These are phyloP conservation scores for Formicarius rufipectus DNA, from an alignment of 2,113 vertebrate genomes.

Conservation along the genomic window DNA sequence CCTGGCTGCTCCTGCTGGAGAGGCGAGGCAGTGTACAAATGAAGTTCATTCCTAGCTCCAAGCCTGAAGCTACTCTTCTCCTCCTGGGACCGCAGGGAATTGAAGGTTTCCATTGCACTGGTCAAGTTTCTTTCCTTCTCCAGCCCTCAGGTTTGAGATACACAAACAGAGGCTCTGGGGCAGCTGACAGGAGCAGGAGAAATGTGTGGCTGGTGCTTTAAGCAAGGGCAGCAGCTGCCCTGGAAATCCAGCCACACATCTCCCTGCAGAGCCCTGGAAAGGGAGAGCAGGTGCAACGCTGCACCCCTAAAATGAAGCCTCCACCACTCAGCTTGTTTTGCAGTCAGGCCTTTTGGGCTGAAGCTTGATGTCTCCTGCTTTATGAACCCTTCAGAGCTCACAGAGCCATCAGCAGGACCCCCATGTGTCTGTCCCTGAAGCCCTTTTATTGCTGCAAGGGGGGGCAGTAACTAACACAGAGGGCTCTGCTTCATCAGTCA, in stretches of 20 bases:
- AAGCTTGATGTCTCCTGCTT: not conserved
- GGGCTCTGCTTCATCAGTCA: not conserved
- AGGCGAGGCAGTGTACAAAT: not conserved
- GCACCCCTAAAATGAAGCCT: not conserved
- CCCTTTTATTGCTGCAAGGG: not conserved
- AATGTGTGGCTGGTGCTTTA: not conserved
- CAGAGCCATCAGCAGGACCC: not conserved
- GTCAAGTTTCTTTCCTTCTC: conserved; percentile 57
- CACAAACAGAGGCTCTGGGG: not conserved
- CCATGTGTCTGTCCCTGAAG: too few species aligned
- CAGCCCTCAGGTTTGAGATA: conserved; percentile 21
- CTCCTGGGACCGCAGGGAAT: conserved; percentile 21
- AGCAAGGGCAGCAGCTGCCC: not conserved
- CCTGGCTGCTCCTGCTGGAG: conserved; percentile 61
- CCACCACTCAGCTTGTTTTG: not conserved
- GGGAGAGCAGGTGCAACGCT: not conserved
- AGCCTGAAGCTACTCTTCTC: conserved; percentile 38
- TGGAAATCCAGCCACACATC: not conserved
- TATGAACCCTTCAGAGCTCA: not conserved
- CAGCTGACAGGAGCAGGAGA: conserved; percentile 27
- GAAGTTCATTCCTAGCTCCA: conserved; percentile 46
- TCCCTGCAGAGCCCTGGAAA: not conserved
- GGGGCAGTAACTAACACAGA: not conserved
- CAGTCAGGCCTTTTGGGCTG: not conserved
- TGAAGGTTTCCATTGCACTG: conserved; percentile 66